Evolutionary conservation across 2,797 vertebrate species (phyloP).

Genomic region (Myotis myotis): DNA sequence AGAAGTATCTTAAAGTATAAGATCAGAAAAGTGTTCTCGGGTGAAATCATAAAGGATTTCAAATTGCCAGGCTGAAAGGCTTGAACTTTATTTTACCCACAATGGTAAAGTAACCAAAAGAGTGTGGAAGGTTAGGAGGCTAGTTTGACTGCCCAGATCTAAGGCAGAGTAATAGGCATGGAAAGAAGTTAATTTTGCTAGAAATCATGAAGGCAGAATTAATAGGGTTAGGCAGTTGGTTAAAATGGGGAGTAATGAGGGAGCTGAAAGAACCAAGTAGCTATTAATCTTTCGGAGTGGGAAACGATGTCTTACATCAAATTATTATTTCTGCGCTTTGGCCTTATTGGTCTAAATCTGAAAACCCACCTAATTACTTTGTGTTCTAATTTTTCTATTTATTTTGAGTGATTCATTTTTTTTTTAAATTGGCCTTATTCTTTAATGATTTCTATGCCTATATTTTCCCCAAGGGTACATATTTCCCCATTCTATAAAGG

Average conservation of each 20-base stretch:
- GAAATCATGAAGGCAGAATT: not conserved
- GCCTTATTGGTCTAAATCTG: not conserved
- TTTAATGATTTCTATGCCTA: not conserved
- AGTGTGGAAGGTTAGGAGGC: not conserved
- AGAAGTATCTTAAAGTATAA: not conserved
- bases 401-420: not conserved
- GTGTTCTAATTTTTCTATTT: not conserved
- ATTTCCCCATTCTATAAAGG: not conserved
- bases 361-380: not conserved
- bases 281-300: not conserved
- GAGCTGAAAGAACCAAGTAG: not conserved
- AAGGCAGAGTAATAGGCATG: not conserved
- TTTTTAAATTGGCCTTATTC: not conserved
- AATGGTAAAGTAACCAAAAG: not conserved
- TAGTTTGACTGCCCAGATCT: not conserved
- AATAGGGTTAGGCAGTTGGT: not conserved
- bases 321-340: not conserved
- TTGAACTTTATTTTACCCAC: not conserved
- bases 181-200: not conserved
- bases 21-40: not conserved
- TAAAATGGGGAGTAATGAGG: not conserved
- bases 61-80: not conserved
- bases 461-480: not conserved
- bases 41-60: not conserved
- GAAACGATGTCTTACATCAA: not conserved